Evolutionary conservation across 1,140 invertebrate genomes (phyloP).

Genomic region (Pseudomyrmex pallidus): DNA sequence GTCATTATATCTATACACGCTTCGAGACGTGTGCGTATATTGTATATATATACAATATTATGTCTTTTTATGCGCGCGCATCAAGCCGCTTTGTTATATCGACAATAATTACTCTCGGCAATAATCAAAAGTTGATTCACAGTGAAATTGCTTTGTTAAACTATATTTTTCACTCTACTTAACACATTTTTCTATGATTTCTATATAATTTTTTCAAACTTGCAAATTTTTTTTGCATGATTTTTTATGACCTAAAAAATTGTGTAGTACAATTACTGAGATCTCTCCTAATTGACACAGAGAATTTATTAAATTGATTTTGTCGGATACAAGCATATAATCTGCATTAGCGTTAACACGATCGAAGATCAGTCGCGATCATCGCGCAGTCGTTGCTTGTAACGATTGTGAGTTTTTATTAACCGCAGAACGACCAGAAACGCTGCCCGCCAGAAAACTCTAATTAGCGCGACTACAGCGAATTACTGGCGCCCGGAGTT

Average conservation of each 20-base stretch:
- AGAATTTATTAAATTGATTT: background rate
- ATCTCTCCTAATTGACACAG: background rate
- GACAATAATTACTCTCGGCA: background rate
- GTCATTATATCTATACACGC: constrained; percentile 16
- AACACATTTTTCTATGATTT: too few species aligned
- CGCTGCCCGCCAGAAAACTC: constrained; percentile 36
- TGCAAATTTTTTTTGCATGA: background rate
- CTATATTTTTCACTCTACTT: background rate
- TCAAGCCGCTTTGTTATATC: constrained; percentile 26
- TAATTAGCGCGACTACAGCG: constrained; percentile 66
- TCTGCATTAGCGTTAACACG: background rate
- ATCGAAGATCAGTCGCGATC: constrained; percentile 8
- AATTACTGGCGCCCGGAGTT: constrained; percentile 72
- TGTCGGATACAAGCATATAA: background rate
- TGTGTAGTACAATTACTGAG: background rate
- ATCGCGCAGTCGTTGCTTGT: constrained; percentile 14
- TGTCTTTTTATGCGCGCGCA: background rate
- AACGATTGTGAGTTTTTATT: constrained; percentile 62
- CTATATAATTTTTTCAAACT: background rate
- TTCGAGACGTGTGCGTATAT: background rate
- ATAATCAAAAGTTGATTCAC: background rate
- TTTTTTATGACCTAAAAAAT: background rate
- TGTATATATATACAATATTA: background rate
- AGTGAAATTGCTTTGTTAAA: too few species aligned
- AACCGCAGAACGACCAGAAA: constrained; percentile 68